Evolutionary conservation across 2,113 vertebrate genomes (phyloP).

Genomic region (Ranitomeya variabilis): DNA sequence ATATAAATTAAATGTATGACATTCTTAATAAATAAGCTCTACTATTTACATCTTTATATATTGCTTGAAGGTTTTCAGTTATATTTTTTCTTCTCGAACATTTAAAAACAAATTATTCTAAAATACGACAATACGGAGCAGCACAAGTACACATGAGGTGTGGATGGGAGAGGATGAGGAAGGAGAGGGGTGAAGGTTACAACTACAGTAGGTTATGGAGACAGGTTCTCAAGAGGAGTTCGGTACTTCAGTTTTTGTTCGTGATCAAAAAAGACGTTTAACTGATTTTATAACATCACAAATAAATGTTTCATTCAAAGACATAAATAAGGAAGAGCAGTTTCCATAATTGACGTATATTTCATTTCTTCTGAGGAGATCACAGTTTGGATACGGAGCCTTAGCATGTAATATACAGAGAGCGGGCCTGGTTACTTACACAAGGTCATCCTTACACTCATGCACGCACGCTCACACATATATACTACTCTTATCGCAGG

Average conservation of each 20-base stretch:
- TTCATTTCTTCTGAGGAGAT: slow-evolving; percentile 80
- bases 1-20: slow-evolving; percentile 99
- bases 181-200: slow-evolving; percentile 2
- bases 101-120: slow-evolving; percentile 83
- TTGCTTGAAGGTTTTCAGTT: slow-evolving; percentile 93
- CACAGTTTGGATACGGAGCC: slow-evolving; percentile 85
- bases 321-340: slow-evolving; percentile 81
- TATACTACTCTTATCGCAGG: slow-evolving; percentile 69
- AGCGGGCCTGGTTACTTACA: slow-evolving; percentile 73
- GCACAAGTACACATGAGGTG: slow-evolving; percentile 82
- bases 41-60: slow-evolving; percentile 99
- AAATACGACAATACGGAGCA: slow-evolving; percentile 81
- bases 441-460: slow-evolving; percentile 63
- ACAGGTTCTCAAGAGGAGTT: slow-evolving; percentile 27
- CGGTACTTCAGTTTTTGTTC: slow-evolving; percentile 27
- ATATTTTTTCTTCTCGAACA: slow-evolving; percentile 66
- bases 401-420: slow-evolving; percentile 74
- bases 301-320: slow-evolving; percentile 77
- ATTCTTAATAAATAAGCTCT: slow-evolving; percentile 99
- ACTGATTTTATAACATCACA: slow-evolving; percentile 69
- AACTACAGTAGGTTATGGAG: slow-evolving; percentile 49
- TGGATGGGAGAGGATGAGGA: slow-evolving; percentile 89
- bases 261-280: slow-evolving; percentile 20
- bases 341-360: slow-evolving; percentile 74
- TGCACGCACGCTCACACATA: slow-evolving; percentile 63